Base-by-base conservation (phyloP, 1,140 invertebrate genomes). In the Drosophila repletoides region DNA sequence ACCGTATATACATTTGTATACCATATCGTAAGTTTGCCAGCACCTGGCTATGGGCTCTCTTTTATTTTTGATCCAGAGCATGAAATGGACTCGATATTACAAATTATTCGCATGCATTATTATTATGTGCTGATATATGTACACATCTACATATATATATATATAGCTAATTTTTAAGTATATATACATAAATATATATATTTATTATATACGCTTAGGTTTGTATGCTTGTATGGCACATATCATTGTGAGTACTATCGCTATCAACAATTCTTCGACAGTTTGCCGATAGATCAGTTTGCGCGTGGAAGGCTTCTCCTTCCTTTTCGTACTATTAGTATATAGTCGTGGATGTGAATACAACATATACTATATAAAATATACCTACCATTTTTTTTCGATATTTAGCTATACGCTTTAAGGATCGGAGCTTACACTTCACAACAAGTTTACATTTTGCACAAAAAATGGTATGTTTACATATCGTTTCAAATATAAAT, bases 281-380 rank as follows among this genome's bases (percentile, higher is more conserved):
- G 79, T 84, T 84, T 84, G 71, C 80, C 79, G 61, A 84, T 84
- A 79, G 80, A 84, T 84, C 79, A 84, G 80, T 84, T 84, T 84
- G 79, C 79, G 79, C 74, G 71, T 79, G 71, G 79, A 84, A 86
- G 80, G 74, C 58, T 71, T 83, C 70, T 67, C 70, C 72, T 83
- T 83, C 65, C 60, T 49, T 31, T 53, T 55, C 29, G 22, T 40
- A 28, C 19, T 17, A 5, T 17, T 38, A 17, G 41, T 17, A 28
- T 40, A 63, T 46, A 17, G 34, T 51, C 41, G 68, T 24, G 28
- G n/a, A 48, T 41, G 49, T 59, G 7, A 21, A 58, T 38, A 31
- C 10, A 14, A 33, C 19, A 34, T 31, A 45, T 34, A 34, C 9
- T 63, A 31, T 33, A 26, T 26, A 15, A 36, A 14, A 43, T 43